Evolutionary conservation across 2,113 vertebrate genomes (phyloP).

Genomic region (Actinemys pallida): DNA sequence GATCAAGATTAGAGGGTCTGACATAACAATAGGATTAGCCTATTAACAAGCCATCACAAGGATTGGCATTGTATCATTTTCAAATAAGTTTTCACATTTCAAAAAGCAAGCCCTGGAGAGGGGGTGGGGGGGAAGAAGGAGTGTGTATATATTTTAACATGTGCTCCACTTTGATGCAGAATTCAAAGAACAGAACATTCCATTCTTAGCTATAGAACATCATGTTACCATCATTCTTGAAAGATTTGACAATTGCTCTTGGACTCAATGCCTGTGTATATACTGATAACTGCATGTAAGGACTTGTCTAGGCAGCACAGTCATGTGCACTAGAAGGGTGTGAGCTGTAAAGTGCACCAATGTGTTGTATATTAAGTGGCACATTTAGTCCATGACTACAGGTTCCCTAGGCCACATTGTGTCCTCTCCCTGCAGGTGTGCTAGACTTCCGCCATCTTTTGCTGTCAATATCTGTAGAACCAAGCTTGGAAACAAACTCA

Average conservation of each 20-base stretch:
- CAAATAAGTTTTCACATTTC: constrained; percentile 15
- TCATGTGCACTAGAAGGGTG: background rate
- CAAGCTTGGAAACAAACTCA: background rate
- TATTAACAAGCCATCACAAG: constrained; percentile 27
- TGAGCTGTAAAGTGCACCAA: background rate
- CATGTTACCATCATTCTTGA: background rate
- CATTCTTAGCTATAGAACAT: background rate
- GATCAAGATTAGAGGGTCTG: constrained; percentile 40
- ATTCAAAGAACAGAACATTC: background rate
- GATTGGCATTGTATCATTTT: constrained; percentile 11
- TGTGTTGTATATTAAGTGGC: background rate
- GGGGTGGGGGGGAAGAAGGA: too few relatives aligned
- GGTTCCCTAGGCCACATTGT: background rate
- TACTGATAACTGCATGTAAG: background rate
- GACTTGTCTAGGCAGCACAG: background rate
- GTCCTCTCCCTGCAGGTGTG: background rate
- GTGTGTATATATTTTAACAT: background rate
- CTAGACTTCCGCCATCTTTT: background rate
- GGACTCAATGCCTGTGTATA: background rate
- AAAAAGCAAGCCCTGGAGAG: background rate
- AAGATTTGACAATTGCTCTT: background rate
- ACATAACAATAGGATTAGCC: constrained; percentile 18
- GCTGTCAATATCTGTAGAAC: background rate
- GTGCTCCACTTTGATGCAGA: background rate
- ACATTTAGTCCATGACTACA: background rate